Conservation (phyloP, 2,113 vertebrate genomes). For the Tichodroma muraria region DNA sequence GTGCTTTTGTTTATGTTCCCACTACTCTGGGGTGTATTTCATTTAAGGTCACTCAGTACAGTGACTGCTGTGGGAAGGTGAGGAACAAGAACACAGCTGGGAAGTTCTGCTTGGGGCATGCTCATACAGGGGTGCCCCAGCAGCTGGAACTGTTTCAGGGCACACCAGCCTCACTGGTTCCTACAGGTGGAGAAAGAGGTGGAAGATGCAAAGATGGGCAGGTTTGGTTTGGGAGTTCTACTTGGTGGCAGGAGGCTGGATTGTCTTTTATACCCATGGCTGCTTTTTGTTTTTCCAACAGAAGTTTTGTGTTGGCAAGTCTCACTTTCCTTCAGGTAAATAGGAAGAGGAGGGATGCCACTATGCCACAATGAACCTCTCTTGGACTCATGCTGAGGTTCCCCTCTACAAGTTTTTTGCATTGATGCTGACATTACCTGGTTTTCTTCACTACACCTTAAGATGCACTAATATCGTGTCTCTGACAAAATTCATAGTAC, state of each 20-base stretch:
- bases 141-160: not conserved
- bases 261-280: not conserved
- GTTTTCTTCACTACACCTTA: not conserved
- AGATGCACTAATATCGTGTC: not conserved
- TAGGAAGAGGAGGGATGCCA: not conserved
- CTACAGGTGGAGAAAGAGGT: not conserved
- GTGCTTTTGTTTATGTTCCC: not conserved
- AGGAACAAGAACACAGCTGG: not conserved
- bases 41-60: not conserved
- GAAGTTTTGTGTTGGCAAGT: not conserved
- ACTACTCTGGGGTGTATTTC: not conserved
- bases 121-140: not conserved
- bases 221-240: not conserved
- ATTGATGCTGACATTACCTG: not conserved
- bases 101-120: fast-evolving
- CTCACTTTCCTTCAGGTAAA: not conserved
- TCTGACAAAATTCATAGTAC: not conserved
- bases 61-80: not conserved
- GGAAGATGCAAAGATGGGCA: not conserved
- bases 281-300: not conserved
- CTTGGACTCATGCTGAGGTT: not conserved
- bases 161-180: fast-evolving
- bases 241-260: not conserved
- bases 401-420: not conserved
- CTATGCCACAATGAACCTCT: not conserved